Evolutionary conservation across 30 jellyfish, hydroid and myxozoan genomes (phyloP), one percentile per base, ranked within the genome.

Genomic region (Euphysa ruthae): DNA sequence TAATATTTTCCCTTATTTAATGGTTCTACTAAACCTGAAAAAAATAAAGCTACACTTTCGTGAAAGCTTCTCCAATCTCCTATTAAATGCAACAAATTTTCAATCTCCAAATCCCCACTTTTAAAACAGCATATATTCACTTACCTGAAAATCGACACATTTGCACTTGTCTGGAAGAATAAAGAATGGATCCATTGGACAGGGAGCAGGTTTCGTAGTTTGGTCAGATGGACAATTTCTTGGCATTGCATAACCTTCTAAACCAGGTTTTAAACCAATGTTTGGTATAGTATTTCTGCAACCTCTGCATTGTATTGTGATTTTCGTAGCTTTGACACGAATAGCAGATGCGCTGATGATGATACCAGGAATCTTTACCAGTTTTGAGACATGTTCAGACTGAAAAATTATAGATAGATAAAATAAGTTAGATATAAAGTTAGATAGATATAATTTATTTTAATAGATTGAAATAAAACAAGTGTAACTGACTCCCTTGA

Each of bases 151-250:
- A 64, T 92, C 99, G 3, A 92, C 99, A 75, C 99, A 92, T 52
- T 68, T 78, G 82, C 99, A 92, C 57, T 92, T 92, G 75, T 92
- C 99, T 3, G 99, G 99, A 23, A 92, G 61, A 22, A 92, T 84
- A 50, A 82, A 92, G 61, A 81, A 92, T 21, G 99, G 99, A 58
- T 92, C 99, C 18, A 92, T 74, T 3, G 99, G 99, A 74, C 99
- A 92, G 1, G 94, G 99, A 30, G 80, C 80, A 12, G 95, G 95
- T 49, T 92, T 83, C 29, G 96, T 85, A 16, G 96, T 79, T 32
- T 82, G 96, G 49, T 90, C 95, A 3, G 99, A 32, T 32, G 95
- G 95, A 60, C 99, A 92, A 12, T 71, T 66, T 15, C 99, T 51
- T 58, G 99, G 99, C 87, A 92, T 63, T 0, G 86, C 94, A 57